Percentiles rank a stretch among this genome's conserved stretches.
These are phyloP conservation scores for Dinoponera quadriceps DNA, from an alignment of 1,140 invertebrate species.

Conservation along the genomic window DNA sequence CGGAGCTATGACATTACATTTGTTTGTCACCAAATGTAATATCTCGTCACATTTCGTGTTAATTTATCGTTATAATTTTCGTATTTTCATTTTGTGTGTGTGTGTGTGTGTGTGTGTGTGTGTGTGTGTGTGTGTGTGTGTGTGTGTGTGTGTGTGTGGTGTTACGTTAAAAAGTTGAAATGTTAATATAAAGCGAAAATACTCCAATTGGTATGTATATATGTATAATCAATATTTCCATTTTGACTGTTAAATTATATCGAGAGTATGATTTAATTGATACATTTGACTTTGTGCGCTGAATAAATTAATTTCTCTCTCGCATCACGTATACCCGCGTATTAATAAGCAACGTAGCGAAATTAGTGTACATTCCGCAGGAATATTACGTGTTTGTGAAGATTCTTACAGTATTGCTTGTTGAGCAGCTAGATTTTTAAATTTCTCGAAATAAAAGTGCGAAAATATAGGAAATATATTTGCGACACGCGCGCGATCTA, in stretches of 20 bases:
- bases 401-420: slow-evolving; percentile 16
- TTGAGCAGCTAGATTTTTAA: slow-evolving; percentile 7
- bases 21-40: not conserved
- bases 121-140: not conserved
- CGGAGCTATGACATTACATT: not conserved
- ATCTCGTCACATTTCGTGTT: not conserved
- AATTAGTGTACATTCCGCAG: not conserved
- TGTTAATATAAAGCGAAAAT: not conserved
- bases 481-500: slow-evolving; percentile 14
- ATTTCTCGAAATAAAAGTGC: slow-evolving; percentile 1
- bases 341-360: not conserved
- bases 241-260: not conserved
- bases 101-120: not conserved
- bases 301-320: not conserved
- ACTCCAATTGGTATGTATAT: too few species aligned
- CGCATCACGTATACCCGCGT: not conserved
- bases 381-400: not conserved
- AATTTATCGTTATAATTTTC: too few species aligned
- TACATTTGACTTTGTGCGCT: not conserved
- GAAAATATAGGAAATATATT: not conserved
- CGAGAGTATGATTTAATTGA: slow-evolving; percentile 13
- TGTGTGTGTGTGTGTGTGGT: not conserved
- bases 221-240: slow-evolving; percentile 15
- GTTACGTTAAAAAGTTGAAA: not conserved
- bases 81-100: not conserved